Base-by-base conservation (phyloP, 2,888 invertebrate species). In the Agonum fuliginosum region DNA sequence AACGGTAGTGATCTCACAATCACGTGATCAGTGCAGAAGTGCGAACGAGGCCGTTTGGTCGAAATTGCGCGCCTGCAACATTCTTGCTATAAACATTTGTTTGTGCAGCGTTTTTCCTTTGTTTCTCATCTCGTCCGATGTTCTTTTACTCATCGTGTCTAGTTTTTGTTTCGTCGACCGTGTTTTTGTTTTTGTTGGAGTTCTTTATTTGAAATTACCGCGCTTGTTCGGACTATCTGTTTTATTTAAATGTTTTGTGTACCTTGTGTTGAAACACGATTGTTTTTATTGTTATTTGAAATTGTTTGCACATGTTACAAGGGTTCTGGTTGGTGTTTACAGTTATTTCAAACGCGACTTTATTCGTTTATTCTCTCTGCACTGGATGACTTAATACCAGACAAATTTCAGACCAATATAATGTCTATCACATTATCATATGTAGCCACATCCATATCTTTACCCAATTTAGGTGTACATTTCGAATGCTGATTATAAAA, bases 201-300 rank as follows among this genome's bases (percentile, higher is more conserved):
- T 27, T 69, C 69, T 69, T 69, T 41, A 69, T 69, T 69, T 69
- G 69, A 69, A 69, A 69, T 69, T 69, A 69, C 69, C 69, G 41
- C 69, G 41, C 43, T 67, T 54, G 54, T 24, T 54, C 24, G 54
- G 58, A 17, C 30, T 62, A 62, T 62, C 30, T 62, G 58, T 62
- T 62, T 62, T 62, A 62, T 62, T 62, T 62, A 62, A 62, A 62
- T 62, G 58, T 62, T 62, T 62, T 62, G 54, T 62, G 58, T 51
- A 12, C 20, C 58, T 17, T 62, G 30, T 58, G 24, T 58, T 58
- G 24, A 27, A 30, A 17, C 14, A 30, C 30, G 58, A 62, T 62
- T 30, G 58, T 62, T 62, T 62, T 62, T 62, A 30, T 62, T 27
- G 30, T 62, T 62, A 30, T 62, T 27, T 62, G 30, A 6, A 62